These are phyloP conservation scores for Achatina immaculata DNA, from an alignment of 1,140 invertebrate genomes.

Conservation along the genomic window DNA sequence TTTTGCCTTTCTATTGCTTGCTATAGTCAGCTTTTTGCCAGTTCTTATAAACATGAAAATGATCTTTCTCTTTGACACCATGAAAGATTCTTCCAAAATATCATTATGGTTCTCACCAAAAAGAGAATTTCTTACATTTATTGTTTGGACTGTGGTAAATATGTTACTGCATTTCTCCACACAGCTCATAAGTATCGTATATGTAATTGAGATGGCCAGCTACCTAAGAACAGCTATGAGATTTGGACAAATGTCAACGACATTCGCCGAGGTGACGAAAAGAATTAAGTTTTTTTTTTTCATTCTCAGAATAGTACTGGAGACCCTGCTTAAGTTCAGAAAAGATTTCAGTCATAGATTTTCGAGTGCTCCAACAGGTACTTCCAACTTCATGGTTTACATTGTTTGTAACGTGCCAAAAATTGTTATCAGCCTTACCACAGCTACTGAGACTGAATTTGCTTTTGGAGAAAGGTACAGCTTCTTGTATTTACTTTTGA, in stretches of 20 bases:
- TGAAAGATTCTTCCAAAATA: background rate
- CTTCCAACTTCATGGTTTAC: too few species aligned
- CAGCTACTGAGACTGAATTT: too few species aligned
- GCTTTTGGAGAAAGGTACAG: too few species aligned
- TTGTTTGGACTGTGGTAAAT: background rate
- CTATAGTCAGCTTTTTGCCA: background rate
- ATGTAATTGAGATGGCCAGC: background rate
- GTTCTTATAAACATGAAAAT: conserved; percentile 5
- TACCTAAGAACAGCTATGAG: background rate
- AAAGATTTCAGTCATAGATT: too few species aligned
- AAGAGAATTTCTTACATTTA: background rate
- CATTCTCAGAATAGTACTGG: too few species aligned
- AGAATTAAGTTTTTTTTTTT: background rate
- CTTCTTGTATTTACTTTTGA: too few species aligned
- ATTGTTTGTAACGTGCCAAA: too few species aligned
- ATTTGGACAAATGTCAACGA: background rate
- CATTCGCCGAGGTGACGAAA: background rate
- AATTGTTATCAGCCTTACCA: too few species aligned
- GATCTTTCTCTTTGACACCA: background rate
- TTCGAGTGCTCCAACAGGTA: too few species aligned
- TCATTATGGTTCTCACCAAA: background rate
- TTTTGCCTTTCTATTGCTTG: background rate
- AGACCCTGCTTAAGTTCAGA: too few species aligned
- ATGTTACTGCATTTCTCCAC: background rate
- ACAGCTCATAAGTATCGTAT: conserved; percentile 6